phyloP scores from a whole-genome alignment of 1,140 invertebrate species.

The Halotydeus destructor region DNA sequence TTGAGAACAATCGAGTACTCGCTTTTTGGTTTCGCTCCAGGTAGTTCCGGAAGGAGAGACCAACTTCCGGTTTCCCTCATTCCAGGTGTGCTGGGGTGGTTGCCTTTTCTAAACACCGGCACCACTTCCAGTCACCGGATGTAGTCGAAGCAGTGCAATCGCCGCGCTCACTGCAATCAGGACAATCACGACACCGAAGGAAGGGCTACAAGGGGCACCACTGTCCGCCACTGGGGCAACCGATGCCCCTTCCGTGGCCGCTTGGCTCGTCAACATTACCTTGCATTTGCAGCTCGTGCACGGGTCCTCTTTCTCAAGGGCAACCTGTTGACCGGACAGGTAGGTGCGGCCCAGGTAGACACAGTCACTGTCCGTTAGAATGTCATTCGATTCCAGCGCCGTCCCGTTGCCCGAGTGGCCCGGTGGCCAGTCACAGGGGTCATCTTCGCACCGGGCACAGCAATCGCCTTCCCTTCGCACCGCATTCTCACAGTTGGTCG shows the following conservation, averaged over 20 bases:
- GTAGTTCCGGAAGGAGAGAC: too few species aligned
- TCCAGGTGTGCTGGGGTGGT: background rate
- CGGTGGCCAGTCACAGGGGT: slow-evolving; percentile 25
- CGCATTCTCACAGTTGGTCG: slow-evolving; percentile 40
- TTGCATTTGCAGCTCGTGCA: slow-evolving; percentile 54
- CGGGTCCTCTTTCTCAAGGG: slow-evolving; percentile 34
- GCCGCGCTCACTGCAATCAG: background rate
- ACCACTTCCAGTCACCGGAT: background rate
- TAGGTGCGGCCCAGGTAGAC: slow-evolving; percentile 33
- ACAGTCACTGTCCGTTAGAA: slow-evolving; percentile 12
- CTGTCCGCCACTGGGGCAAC: background rate
- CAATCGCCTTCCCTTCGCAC: slow-evolving; percentile 40
- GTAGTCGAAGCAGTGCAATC: background rate
- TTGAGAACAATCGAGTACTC: too few species aligned
- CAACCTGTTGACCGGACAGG: slow-evolving; percentile 30
- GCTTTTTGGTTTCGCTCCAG: too few species aligned
- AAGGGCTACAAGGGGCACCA: background rate
- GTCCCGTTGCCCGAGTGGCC: slow-evolving; percentile 7
- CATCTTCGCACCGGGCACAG: slow-evolving; percentile 44
- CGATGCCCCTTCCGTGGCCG: background rate
- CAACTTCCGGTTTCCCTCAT: too few species aligned
- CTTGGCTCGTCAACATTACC: slow-evolving; percentile 31
- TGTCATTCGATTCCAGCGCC: background rate
- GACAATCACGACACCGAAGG: background rate
- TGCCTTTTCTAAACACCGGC: background rate